Evolutionary conservation across 2,888 invertebrate genomes (phyloP), one percentile per base, ranked within the genome.

Genomic region (Augochlorella aurata): DNA sequence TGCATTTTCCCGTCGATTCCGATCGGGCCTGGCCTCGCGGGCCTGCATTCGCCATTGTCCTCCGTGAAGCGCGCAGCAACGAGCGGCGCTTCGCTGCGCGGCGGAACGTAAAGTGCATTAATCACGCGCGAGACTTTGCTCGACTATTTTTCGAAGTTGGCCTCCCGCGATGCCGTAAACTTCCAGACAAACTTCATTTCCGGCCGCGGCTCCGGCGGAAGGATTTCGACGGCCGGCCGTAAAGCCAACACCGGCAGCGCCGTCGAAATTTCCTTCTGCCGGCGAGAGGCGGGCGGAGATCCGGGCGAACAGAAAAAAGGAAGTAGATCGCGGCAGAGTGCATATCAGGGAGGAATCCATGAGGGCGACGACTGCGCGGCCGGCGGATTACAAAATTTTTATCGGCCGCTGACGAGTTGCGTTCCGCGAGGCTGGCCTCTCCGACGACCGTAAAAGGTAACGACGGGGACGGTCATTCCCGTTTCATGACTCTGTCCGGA

Each of bases 361-460:
- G 24, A 2, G 21, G 65, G 44, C n/a, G 76, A 76, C 45, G 58
- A 70, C 44, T 70, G 58, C 16, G 18, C 50, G 16, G 1, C 29
- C 18, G 54, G 44, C 61, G 68, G 47, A 68, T 73, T 58, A 78
- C 79, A 24, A 78, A 78, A 78, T 67, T 81, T 81, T 78, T 73
- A 81, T 73, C 78, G 67, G 29, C 47, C 45, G 54, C 68, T 68
- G 80, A 71, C 80, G 68, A 78, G 73, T 73, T 72, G 65, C 73
- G 54, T 73, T 79, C 24, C 54, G 38, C 47, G 66, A 8, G 45
- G 29, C 65, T 65, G 54, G 52, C 54, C 58, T 69, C 50, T 47
- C 65, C 16, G 66, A 49, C 79, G 70, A 74, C 70, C 70, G 70
- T 81, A 81, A 81, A 81, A 79, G 70, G 70, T 74, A 81, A 79